Percentiles rank a stretch among this genome's conserved stretches.
These are phyloP conservation scores for Diplodus sargus DNA, from an alignment of 2,797 vertebrate species.

Conservation along the genomic window DNA sequence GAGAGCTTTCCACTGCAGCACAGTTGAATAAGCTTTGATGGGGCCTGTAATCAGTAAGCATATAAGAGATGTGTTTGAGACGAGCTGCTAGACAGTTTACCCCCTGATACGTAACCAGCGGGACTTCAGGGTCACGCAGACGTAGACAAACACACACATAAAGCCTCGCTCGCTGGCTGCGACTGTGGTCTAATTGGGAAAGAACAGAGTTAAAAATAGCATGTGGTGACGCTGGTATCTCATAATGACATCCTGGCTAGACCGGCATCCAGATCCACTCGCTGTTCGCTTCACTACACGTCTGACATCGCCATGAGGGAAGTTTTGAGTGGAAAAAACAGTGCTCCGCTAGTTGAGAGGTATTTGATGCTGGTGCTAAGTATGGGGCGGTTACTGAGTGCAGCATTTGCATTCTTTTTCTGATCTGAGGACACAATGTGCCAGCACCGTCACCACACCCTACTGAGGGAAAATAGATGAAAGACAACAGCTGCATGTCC, in stretches of 20 bases:
- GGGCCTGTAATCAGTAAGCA: slow-evolving; percentile 73
- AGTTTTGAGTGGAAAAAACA: slow-evolving; percentile 45
- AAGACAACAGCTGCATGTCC: slow-evolving; percentile 50
- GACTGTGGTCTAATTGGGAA: slow-evolving; percentile 59
- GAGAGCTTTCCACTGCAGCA: slow-evolving; percentile 25
- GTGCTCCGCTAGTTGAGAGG: slow-evolving; percentile 13
- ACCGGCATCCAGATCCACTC: slow-evolving; percentile 60
- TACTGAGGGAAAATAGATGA: slow-evolving; percentile 22
- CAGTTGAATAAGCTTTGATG: slow-evolving; percentile 59
- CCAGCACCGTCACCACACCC: slow-evolving; percentile 45
- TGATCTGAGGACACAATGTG: slow-evolving; percentile 48
- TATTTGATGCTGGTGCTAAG: slow-evolving; percentile 35
- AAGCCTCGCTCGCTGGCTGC: slow-evolving; percentile 53
- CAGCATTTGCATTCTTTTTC: slow-evolving; percentile 42
- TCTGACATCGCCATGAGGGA: slow-evolving; percentile 65
- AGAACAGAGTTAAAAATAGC: slow-evolving; percentile 79
- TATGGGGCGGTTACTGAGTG: slow-evolving; percentile 45
- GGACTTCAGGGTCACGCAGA: slow-evolving; percentile 50
- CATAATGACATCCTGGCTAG: slow-evolving; percentile 78
- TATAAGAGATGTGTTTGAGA: slow-evolving; percentile 66
- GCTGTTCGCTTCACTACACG: slow-evolving; percentile 51
- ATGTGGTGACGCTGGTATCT: slow-evolving; percentile 71
- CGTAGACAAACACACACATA: slow-evolving; percentile 30
- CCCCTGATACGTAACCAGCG: slow-evolving; percentile 48
- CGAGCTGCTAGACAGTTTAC: slow-evolving; percentile 56